Conservation (phyloP, 2,888 invertebrate genomes). For the Chymomyza fuscimana region DNA sequence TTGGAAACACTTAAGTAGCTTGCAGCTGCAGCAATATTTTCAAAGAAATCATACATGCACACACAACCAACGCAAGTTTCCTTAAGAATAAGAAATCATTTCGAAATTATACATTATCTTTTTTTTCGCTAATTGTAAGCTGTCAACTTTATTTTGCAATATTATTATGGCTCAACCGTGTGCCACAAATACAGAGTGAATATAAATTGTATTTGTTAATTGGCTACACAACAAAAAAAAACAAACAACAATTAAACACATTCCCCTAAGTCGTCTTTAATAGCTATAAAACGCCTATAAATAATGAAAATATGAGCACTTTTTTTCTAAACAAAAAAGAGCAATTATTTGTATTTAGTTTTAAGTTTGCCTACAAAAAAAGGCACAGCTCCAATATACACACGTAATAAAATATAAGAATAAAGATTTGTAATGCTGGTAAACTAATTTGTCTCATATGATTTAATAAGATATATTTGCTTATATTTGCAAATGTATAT, state of each 20-base stretch:
- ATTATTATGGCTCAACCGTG: constrained; percentile 30
- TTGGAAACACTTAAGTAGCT: constrained; percentile 9
- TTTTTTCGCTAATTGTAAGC: constrained; percentile 29
- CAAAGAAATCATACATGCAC: constrained; percentile 12
- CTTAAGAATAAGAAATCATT: constrained; percentile 44
- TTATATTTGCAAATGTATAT: no score
- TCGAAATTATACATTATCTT: constrained; percentile 26
- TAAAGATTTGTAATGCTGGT: constrained; percentile 9
- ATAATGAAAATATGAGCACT: neutral
- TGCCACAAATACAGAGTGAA: constrained; percentile 49
- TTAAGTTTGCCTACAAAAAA: neutral
- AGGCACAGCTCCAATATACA: constrained; percentile 19
- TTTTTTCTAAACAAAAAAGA: neutral
- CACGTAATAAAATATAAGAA: constrained; percentile 20
- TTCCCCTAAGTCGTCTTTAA: constrained; percentile 29
- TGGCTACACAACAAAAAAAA: constrained; percentile 19
- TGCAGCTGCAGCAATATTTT: neutral
- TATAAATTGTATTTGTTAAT: constrained; percentile 46
- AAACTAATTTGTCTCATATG: constrained; percentile 9
- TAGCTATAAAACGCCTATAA: neutral
- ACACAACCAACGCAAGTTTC: constrained; percentile 43
- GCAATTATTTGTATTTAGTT: neutral
- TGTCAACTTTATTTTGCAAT: constrained; percentile 22
- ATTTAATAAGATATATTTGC: neutral
- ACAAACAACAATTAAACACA: constrained; percentile 28